Conservation (phyloP, 2,797 vertebrate species). For the Sebastes hubbsi region DNA sequence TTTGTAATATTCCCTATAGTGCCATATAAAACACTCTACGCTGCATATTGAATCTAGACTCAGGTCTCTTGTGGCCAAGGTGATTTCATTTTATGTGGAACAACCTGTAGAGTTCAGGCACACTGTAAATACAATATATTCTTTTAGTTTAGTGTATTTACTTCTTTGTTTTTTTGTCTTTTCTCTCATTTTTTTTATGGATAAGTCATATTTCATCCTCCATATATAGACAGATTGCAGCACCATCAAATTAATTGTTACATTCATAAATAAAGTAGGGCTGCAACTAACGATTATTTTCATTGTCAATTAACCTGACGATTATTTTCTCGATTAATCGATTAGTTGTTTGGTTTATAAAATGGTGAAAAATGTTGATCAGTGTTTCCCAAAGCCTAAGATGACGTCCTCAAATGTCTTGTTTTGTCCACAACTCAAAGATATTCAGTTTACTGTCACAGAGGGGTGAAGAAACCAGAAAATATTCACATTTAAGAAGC, state of each 20-base stretch:
- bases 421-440: too few relatives aligned
- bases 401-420: too few relatives aligned
- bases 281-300: too few relatives aligned
- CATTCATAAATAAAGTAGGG: not conserved
- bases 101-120: slow-evolving; percentile 8
- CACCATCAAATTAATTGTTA: not conserved
- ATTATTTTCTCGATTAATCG: too few relatives aligned
- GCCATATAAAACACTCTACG: slow-evolving; percentile 7
- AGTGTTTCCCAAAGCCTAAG: too few relatives aligned
- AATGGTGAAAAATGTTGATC: too few relatives aligned
- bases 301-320: too few relatives aligned
- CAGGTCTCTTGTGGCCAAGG: not conserved
- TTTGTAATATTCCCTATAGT: slow-evolving; percentile 8
- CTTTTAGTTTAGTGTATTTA: not conserved
- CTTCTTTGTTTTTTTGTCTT: not conserved
- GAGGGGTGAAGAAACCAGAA: too few relatives aligned
- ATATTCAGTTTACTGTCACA: too few relatives aligned
- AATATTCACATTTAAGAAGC: too few relatives aligned
- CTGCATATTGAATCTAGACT: slow-evolving; percentile 5
- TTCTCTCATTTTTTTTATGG: not conserved
- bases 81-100: slow-evolving; percentile 3
- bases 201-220: not conserved
- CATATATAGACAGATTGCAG: not conserved
- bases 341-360: too few relatives aligned
- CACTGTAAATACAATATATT: not conserved